phyloP scores from a whole-genome alignment of 2,113 vertebrate species.

The Cranoglanis bouderius region DNA sequence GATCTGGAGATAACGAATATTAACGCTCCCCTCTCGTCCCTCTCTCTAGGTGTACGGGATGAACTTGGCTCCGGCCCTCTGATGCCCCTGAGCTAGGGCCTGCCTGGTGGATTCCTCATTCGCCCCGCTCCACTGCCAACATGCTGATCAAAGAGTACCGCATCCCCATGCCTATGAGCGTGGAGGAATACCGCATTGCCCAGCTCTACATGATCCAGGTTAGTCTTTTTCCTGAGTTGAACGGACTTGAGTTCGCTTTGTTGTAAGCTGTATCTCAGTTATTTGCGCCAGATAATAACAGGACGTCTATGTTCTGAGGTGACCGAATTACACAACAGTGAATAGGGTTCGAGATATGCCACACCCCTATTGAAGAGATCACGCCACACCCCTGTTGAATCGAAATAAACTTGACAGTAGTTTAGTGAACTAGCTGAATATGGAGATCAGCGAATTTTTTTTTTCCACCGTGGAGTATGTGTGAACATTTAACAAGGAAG shows the following conservation, averaged over 20 bases:
- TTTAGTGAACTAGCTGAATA: not conserved
- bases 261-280: not conserved
- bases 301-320: no score
- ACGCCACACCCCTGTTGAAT: not conserved
- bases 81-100: slow-evolving; percentile 66
- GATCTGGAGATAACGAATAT: slow-evolving; percentile 31
- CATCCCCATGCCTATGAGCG: slow-evolving; percentile 86
- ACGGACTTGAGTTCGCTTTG: no score
- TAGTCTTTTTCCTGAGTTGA: not conserved
- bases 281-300: not conserved
- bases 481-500: not conserved
- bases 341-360: not conserved
- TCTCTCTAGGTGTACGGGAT: slow-evolving; percentile 43
- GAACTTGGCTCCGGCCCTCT: slow-evolving; percentile 57
- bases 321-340: not conserved
- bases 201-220: slow-evolving; percentile 86
- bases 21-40: not conserved
- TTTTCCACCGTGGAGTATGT: not conserved
- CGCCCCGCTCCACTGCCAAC: slow-evolving; percentile 69
- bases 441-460: not conserved
- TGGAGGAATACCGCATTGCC: slow-evolving; percentile 88
- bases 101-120: slow-evolving; percentile 63
- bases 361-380: not conserved
- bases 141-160: slow-evolving; percentile 92
- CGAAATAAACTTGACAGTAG: not conserved